A percentile compares a stretch with the other conserved stretches of the same genome.
Evolutionary conservation across 2,113 vertebrate species (phyloP).

Genomic region (Arizona elegans): DNA sequence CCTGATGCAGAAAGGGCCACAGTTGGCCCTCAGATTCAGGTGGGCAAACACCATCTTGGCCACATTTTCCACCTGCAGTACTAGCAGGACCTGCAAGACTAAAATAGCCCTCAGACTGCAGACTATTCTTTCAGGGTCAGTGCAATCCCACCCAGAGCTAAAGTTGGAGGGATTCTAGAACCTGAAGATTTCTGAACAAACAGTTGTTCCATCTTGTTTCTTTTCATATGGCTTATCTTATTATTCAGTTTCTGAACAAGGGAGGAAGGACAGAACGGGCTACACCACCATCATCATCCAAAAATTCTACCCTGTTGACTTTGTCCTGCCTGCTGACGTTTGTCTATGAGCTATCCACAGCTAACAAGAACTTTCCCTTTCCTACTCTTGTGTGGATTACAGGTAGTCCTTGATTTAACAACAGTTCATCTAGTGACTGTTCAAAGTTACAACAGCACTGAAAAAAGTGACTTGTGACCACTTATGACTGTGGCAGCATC

Average conservation of each 20-base stretch:
- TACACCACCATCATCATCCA: neutral
- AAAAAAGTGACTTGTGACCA: neutral
- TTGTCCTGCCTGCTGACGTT: neutral
- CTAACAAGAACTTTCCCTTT: neutral
- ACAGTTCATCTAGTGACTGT: neutral
- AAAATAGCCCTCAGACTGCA: neutral
- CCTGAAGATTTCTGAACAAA: neutral
- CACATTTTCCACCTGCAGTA: neutral
- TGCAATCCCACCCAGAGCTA: neutral
- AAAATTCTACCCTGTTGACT: neutral
- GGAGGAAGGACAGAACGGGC: neutral
- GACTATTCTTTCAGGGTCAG: neutral
- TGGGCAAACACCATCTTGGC: neutral
- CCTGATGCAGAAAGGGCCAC: neutral
- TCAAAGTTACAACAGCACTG: neutral
- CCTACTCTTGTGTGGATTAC: neutral
- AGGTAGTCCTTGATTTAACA: neutral
- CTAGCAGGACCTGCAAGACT: neutral
- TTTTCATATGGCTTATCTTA: constrained; percentile 7
- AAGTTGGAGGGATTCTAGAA: neutral
- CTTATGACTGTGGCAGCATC: neutral
- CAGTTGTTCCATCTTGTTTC: neutral
- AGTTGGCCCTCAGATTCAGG: neutral
- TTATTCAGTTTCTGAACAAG: neutral
- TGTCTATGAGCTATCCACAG: neutral